Conservation (phyloP, 2,113 vertebrate genomes). For the Megaleporinus macrocephalus region DNA sequence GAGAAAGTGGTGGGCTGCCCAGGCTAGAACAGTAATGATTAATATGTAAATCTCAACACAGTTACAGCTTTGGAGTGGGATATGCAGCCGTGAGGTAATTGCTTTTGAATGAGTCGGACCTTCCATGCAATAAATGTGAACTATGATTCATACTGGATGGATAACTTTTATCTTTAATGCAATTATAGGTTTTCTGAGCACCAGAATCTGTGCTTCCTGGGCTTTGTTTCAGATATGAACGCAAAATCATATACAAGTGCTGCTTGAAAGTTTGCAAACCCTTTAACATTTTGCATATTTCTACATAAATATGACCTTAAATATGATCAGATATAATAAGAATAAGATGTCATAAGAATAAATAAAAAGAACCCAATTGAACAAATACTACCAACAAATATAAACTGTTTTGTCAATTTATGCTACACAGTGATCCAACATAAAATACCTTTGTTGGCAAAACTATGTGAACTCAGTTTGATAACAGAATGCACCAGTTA, state of each 20-base stretch:
- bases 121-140: neutral
- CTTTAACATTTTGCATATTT: too few relatives aligned
- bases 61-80: neutral
- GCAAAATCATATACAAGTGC: neutral
- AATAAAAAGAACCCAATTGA: too few relatives aligned
- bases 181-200: neutral
- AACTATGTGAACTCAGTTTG: too few relatives aligned
- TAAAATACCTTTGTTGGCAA: too few relatives aligned
- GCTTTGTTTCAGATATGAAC: neutral
- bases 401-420: too few relatives aligned
- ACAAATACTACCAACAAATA: too few relatives aligned
- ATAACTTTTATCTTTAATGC: neutral
- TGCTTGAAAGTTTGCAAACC: too few relatives aligned
- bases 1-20: neutral
- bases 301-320: too few relatives aligned
- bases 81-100: slow-evolving; percentile 7
- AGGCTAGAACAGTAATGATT: neutral
- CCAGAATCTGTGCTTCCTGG: neutral
- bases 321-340: too few relatives aligned
- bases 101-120: slow-evolving; percentile 10
- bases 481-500: too few relatives aligned
- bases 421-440: too few relatives aligned
- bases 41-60: neutral
- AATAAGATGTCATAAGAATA: too few relatives aligned
- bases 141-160: neutral